Evolutionary conservation across 2,888 invertebrate species (phyloP).

Genomic region (Ametastegia equiseti): DNA sequence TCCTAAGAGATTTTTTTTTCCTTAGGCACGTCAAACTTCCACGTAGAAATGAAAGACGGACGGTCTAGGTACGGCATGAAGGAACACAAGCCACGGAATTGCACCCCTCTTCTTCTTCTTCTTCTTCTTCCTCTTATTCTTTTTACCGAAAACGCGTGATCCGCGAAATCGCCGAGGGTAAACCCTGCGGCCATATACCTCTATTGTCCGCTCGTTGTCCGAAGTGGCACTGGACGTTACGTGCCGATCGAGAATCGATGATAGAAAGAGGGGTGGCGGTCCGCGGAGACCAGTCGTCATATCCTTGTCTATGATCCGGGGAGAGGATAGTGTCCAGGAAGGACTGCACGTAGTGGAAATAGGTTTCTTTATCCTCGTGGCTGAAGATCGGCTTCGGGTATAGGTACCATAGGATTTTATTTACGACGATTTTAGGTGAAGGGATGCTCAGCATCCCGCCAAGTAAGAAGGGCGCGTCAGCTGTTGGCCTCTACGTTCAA

Average conservation of each 20-base stretch:
- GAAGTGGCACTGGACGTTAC: conserved; percentile 22
- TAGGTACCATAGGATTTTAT: no score
- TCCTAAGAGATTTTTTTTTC: no score
- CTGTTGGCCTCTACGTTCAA: neutral
- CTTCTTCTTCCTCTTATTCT: neutral
- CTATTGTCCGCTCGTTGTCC: conserved; percentile 38
- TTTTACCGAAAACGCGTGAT: neutral
- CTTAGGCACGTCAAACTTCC: no score
- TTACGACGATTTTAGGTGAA: no score
- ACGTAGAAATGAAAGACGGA: neutral
- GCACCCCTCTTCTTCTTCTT: neutral
- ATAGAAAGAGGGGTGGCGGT: neutral
- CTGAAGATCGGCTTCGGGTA: no score
- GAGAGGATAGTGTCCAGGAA: neutral
- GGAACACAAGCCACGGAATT: neutral
- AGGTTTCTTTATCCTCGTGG: no score
- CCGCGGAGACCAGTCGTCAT: no score
- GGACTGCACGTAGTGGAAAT: no score
- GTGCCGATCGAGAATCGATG: conserved; percentile 39
- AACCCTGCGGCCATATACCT: conserved; percentile 13
- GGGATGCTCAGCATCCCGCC: no score
- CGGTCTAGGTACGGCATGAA: neutral
- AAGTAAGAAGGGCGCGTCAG: no score
- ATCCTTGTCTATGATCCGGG: no score
- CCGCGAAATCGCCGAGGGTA: neutral